Evolutionary conservation across 2,888 invertebrate species (phyloP).

Genomic region (Acleris literana): DNA sequence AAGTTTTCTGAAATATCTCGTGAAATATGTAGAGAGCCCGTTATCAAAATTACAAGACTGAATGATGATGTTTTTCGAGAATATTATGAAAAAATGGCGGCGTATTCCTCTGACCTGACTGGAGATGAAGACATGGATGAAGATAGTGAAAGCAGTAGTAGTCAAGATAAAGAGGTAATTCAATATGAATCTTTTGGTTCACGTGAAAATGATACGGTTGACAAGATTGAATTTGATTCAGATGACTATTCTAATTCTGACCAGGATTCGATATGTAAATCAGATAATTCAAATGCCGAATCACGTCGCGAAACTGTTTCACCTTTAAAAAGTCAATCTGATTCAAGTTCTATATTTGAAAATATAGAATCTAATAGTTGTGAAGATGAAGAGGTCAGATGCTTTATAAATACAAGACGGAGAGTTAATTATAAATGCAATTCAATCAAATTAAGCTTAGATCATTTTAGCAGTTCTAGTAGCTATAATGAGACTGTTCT

Average conservation of each 20-base stretch:
- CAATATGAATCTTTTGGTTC: background rate
- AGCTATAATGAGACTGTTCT: constrained; percentile 38
- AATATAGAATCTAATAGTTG: constrained; percentile 24
- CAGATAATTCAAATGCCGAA: constrained; percentile 36
- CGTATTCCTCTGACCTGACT: constrained; percentile 25
- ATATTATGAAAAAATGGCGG: constrained; percentile 53
- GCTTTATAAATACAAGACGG: constrained; percentile 73
- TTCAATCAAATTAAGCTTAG: constrained; percentile 56
- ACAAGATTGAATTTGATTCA: constrained; percentile 36
- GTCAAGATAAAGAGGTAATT: constrained; percentile 1
- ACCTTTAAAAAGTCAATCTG: constrained; percentile 37
- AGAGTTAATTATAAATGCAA: constrained; percentile 59
- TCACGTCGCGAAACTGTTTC: constrained; percentile 41
- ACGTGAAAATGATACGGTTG: constrained; percentile 3
- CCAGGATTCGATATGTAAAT: constrained; percentile 39
- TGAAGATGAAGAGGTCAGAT: constrained; percentile 49
- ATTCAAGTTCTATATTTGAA: constrained; percentile 6
- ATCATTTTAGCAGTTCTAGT: constrained; percentile 54
- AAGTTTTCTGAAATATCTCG: constrained; percentile 41
- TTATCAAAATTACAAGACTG: constrained; percentile 58
- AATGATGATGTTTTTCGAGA: constrained; percentile 58
- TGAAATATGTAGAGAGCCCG: constrained; percentile 46
- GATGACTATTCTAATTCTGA: constrained; percentile 40
- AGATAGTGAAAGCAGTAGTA: constrained; percentile 17
- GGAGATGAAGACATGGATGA: constrained; percentile 21